Evolutionary conservation across 1,140 invertebrate genomes (phyloP), one percentile per base, ranked within the genome.

Genomic region (Octopus bimaculoides): DNA sequence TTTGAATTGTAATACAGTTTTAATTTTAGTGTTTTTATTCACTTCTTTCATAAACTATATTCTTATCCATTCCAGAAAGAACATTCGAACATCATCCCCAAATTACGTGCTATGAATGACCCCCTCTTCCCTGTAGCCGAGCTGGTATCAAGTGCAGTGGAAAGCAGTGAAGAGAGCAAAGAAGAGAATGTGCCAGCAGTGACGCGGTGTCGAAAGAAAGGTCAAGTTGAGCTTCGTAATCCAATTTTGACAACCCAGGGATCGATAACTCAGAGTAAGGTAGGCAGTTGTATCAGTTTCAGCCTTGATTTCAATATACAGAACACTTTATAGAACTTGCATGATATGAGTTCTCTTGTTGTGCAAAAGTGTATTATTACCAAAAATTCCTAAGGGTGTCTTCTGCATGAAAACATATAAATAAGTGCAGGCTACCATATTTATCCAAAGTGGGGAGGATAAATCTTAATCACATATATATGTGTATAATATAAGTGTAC

Each of bases 91-190:
- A 89, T 98, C 17, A 95, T 98, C 55, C 95, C 95, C 12, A 95
- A 96, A 53, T 90, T 99, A 82, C 92, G 97, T 79, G 96, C 96
- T 10, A 98, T 96, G 4, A 97, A 97, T 87, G 96, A 97, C 83
- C 89, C 89, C 52, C 81, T 91, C 77, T 86, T 91, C 82, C 87
- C 89, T 78, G 86, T 90, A 77, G 85, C 87, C 80, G 87, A 89
- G 84, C 84, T 88, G 82, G 84, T 88, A 77, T 79, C 87, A 54
- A 85, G 86, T 75, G 81, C 83, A 54, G 82, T 84, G 78, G 88
- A 90, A 80, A 85, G 85, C 56, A 88, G 87, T 76, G 87, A 90
- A 55, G 89, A 91, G 79, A 83, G 83, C 66, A 89, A 88, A 75
- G 88, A 89, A 77, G 88, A 89, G 77, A 69, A 75, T 10, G 82